Conservation (phyloP, 2,888 invertebrate genomes). For the Chrysotoxum bicinctum region DNA sequence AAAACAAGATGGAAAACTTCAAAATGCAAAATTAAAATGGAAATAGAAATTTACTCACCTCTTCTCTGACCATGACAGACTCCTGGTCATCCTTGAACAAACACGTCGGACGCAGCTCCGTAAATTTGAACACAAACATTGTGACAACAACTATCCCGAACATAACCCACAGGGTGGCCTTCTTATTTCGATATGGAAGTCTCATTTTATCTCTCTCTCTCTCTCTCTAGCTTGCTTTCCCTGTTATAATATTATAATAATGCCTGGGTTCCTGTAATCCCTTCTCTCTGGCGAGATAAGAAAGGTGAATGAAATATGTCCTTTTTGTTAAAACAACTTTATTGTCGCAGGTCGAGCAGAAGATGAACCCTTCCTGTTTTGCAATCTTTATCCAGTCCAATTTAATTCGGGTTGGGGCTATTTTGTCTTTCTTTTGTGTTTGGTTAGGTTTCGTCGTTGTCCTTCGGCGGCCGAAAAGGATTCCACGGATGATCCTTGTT, state of each 20-base stretch:
- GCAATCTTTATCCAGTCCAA: conserved; percentile 38
- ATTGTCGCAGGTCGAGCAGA: conserved; percentile 62
- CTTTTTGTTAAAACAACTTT: conserved; percentile 59
- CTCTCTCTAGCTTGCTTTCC: not conserved
- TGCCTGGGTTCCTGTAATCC: conserved; percentile 37
- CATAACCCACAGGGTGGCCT: conserved; percentile 80
- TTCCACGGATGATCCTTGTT: conserved; percentile 31
- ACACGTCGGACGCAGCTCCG: conserved; percentile 80
- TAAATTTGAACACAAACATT: conserved; percentile 81
- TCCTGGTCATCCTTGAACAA: conserved; percentile 80
- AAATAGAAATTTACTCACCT: conserved; percentile 77
- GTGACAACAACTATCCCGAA: conserved; percentile 80
- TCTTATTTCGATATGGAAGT: conserved; percentile 81
- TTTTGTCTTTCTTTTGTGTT: not conserved
- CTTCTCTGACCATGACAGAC: conserved; percentile 79
- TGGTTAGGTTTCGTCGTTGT: not conserved
- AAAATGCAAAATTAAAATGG: conserved; percentile 28
- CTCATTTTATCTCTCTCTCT: conserved; percentile 77
- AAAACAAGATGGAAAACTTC: conserved; percentile 22
- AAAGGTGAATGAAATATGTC: conserved; percentile 54
- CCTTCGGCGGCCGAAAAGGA: not conserved
- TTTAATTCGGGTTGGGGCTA: conserved; percentile 26
- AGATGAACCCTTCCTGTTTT: conserved; percentile 34
- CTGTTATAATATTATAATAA: conserved; percentile 59
- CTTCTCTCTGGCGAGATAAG: conserved; percentile 31